Conservation (phyloP, 2,113 vertebrate species). For the Heliornis fulica region DNA sequence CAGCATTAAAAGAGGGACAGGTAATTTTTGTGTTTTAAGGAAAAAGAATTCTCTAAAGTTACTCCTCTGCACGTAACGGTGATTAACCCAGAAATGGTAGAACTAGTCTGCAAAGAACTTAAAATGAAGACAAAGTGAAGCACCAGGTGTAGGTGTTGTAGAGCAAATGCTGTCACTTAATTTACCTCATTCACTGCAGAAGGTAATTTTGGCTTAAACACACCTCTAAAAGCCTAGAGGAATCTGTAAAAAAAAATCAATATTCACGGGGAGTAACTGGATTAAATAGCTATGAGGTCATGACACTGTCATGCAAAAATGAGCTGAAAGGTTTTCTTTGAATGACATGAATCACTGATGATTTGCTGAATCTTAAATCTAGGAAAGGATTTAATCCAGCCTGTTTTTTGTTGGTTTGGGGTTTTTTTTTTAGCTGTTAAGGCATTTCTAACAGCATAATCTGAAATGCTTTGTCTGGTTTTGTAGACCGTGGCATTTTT, state of each 20-base stretch:
- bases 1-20: rapidly evolving
- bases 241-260: conserved; percentile 11
- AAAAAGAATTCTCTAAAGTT: not conserved
- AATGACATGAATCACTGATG: not conserved
- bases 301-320: not conserved
- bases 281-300: not conserved
- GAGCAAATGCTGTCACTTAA: not conserved
- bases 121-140: not conserved
- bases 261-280: conserved; percentile 50
- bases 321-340: not conserved
- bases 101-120: not conserved
- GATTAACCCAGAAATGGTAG: not conserved
- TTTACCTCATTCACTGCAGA: not conserved
- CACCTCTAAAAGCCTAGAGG: not conserved
- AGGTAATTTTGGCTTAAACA: not conserved
- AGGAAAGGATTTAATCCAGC: not conserved
- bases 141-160: not conserved
- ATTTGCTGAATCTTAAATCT: not conserved
- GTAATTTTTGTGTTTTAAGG: not conserved
- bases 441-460: not conserved
- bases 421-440: not conserved
- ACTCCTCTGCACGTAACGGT: not conserved
- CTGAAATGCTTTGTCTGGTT: not conserved
- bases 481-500: not conserved
- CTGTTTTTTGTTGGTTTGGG: not conserved